Evolutionary conservation across 2,888 invertebrate genomes (phyloP).

Genomic region (Lottia scabra): DNA sequence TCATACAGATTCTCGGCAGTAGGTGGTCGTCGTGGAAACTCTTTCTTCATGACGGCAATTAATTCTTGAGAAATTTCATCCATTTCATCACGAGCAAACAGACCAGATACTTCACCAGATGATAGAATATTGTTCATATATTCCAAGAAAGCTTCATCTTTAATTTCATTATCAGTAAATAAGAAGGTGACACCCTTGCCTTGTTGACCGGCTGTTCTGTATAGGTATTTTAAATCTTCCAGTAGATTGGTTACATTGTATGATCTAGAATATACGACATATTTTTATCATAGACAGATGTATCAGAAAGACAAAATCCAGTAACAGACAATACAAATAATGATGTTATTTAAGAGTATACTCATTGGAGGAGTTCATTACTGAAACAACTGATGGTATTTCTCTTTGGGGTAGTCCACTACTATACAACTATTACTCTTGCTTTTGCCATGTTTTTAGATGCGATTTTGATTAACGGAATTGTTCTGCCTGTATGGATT

Average conservation of each 20-base stretch:
- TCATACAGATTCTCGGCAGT: conserved; percentile 95
- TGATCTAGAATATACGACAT: conserved; percentile 72
- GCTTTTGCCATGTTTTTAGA: too few species aligned
- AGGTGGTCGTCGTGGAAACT: conserved; percentile 87
- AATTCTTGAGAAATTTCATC: conserved; percentile 94
- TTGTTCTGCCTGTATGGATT: too few species aligned
- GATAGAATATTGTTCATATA: conserved; percentile 96
- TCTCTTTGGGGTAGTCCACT: too few species aligned
- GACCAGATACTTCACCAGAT: conserved; percentile 86
- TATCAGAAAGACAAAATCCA: too few species aligned
- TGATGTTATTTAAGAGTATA: too few species aligned
- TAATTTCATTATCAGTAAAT: conserved; percentile 96
- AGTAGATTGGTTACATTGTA: conserved; percentile 94
- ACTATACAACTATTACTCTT: too few species aligned
- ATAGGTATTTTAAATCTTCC: conserved; percentile 92
- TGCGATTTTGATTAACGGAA: too few species aligned
- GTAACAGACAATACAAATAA: too few species aligned
- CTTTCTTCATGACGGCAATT: conserved; percentile 91
- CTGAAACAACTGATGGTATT: too few species aligned
- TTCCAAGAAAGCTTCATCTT: conserved; percentile 97
- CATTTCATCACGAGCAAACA: conserved; percentile 95
- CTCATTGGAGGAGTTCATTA: too few species aligned
- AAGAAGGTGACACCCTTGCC: conserved; percentile 98
- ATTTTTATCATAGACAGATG: too few species aligned
- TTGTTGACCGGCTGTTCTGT: conserved; percentile 92